These are phyloP conservation scores for Ecdyonurus torrentis DNA, from an alignment of 2,888 invertebrate genomes.

Conservation along the genomic window DNA sequence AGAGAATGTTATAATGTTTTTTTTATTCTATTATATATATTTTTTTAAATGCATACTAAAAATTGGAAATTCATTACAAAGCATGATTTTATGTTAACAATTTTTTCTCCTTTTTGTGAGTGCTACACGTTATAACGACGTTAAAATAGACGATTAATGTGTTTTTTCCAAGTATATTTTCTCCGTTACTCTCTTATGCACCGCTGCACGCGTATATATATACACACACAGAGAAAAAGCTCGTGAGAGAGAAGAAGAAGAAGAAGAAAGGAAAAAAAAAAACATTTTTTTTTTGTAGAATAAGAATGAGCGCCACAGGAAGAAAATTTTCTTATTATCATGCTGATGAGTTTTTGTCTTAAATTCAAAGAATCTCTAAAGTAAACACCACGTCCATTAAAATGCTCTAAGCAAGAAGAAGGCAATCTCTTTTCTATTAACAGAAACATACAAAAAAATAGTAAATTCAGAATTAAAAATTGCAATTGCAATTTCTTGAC, in stretches of 20 bases:
- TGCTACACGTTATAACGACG: neutral
- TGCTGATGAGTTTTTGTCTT: too few relatives aligned
- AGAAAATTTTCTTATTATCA: too few relatives aligned
- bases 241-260: neutral
- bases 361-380: too few relatives aligned
- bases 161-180: neutral
- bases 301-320: neutral
- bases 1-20: too few relatives aligned
- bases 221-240: too few relatives aligned
- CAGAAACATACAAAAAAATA: too few relatives aligned
- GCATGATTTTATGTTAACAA: constrained; percentile 1
- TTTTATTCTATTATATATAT: constrained; percentile 3
- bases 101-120: neutral
- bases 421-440: too few relatives aligned
- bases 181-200: constrained; percentile 1
- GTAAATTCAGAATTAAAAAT: too few relatives aligned
- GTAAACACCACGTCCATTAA: too few relatives aligned
- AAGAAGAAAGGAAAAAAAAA: neutral
- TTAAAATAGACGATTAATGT: neutral
- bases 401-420: too few relatives aligned
- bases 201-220: neutral
- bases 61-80: constrained; percentile 2
- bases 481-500: too few relatives aligned
- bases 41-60: neutral
- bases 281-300: too few relatives aligned